Evolutionary conservation across 2,888 invertebrate species (phyloP), one percentile per base, ranked within the genome.

Genomic region (Geophilus truncorum): DNA sequence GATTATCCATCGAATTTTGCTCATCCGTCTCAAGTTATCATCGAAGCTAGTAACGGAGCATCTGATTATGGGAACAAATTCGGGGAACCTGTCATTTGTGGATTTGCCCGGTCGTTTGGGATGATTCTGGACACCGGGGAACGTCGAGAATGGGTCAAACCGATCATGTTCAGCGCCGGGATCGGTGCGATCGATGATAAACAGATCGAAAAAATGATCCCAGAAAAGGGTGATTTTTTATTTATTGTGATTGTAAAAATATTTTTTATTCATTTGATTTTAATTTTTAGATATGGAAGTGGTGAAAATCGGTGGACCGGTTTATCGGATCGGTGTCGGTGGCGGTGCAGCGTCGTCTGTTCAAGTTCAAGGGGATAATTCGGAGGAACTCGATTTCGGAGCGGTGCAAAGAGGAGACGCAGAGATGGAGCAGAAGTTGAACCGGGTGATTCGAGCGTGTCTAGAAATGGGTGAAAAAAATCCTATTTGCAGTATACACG

Each of bases 31-130:
- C 93, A 96, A 86, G 92, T 98, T 75, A 91, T 96, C 23, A 92
- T 99, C 32, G 96, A 98, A 87, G 98, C 98, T 0, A 97, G 96
- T 86, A 96, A 98, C 86, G 98, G 98, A 0, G 98, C 98, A 2
- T 97, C 97, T 0, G 98, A 99, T 87, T 99, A 98, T 87, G 98
- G 98, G 7, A 99, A 99, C 88, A 98, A 99, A 89, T 99, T 98
- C 88, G 98, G 98, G 0, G 98, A 99, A 87, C 98, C 98, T 0
- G 90, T 98, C 0, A 91, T 98, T 83, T 88, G 90, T 85, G 98
- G 98, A 6, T 98, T 98, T 87, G 93, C 93, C 0, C 91, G 97
- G 80, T 94, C 97, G 0, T 98, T 95, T 86, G 98, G 98, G 0
- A 88, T 94, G 85, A 88, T 89, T 25, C 91, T 93, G 84, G 83